Evolutionary conservation across 2,113 vertebrate genomes (phyloP).

Genomic region (Nibea coibor): DNA sequence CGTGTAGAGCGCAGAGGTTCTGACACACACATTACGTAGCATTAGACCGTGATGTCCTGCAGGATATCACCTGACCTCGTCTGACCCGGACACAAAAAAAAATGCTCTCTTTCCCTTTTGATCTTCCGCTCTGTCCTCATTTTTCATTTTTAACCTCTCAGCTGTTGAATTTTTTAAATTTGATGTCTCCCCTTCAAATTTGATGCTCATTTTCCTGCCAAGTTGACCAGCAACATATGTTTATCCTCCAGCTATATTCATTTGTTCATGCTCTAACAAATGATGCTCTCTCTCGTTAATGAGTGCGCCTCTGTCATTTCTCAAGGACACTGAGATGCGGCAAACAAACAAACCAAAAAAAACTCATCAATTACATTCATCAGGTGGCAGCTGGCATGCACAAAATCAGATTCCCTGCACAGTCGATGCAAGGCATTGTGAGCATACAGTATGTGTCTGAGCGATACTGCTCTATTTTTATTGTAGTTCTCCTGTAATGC

Average conservation of each 20-base stretch:
- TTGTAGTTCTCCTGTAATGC: conserved; percentile 71
- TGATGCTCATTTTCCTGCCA: background rate
- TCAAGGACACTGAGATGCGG: conserved; percentile 36
- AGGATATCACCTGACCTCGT: conserved; percentile 38
- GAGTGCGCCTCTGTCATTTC: conserved; percentile 31
- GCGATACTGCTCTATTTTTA: conserved; percentile 71
- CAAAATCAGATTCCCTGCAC: conserved; percentile 31
- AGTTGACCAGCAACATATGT: conserved; percentile 35
- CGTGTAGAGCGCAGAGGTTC: conserved; percentile 36
- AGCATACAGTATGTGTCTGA: conserved; percentile 4
- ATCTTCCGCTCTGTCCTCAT: background rate
- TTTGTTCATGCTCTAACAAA: conserved; percentile 38
- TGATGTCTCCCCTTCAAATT: background rate
- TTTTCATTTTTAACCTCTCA: conserved; percentile 7
- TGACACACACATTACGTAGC: conserved; percentile 31
- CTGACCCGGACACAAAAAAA: conserved; percentile 41
- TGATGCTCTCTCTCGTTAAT: conserved; percentile 31
- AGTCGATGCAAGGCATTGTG: conserved; percentile 33
- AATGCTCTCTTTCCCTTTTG: background rate
- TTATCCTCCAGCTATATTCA: conserved; percentile 47
- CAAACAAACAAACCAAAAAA: background rate
- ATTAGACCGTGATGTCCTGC: conserved; percentile 40
- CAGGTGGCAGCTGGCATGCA: conserved; percentile 45
- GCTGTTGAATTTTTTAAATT: background rate
- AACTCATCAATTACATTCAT: conserved; percentile 48